A percentile compares a stretch with the other conserved stretches of the same genome.
Evolutionary conservation across 1,140 invertebrate genomes (phyloP).

Genomic region (Drosophila chauvacae): DNA sequence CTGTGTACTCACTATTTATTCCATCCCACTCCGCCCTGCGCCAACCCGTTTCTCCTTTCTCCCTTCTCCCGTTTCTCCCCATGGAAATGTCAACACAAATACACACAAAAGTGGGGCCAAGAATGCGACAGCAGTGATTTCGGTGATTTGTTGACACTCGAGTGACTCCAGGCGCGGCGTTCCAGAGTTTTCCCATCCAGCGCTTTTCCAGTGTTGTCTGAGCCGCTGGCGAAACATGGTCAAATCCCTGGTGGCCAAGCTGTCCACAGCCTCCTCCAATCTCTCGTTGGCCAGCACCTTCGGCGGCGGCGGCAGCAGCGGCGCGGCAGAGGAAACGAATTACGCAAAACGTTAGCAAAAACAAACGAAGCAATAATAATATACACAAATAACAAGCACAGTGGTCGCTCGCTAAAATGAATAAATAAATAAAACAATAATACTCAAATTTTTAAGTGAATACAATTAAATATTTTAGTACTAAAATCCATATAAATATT

Average conservation of each 20-base stretch:
- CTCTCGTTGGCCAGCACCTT: slow-evolving; percentile 77
- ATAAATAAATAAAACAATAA: not conserved
- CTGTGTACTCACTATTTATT: slow-evolving; percentile 6
- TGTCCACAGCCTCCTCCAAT: slow-evolving; percentile 79
- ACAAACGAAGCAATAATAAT: slow-evolving; percentile 29
- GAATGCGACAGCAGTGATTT: slow-evolving; percentile 32
- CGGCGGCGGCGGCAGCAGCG: slow-evolving; percentile 55
- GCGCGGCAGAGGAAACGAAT: slow-evolving; percentile 72
- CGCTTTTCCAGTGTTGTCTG: slow-evolving; percentile 6
- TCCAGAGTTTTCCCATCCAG: slow-evolving; percentile 11
- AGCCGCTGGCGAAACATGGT: slow-evolving; percentile 59
- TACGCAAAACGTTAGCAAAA: slow-evolving; percentile 80
- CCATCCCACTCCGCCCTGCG: not conserved
- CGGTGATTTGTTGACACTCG: slow-evolving; percentile 37
- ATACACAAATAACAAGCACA: slow-evolving; percentile 48
- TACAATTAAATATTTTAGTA: too few relatives aligned
- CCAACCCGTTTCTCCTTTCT: not conserved
- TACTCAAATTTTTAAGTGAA: too few relatives aligned
- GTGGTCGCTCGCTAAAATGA: slow-evolving; percentile 13
- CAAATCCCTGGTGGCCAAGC: slow-evolving; percentile 80
- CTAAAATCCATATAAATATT: too few relatives aligned
- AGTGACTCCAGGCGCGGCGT: slow-evolving; percentile 19
- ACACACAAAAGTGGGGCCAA: slow-evolving; percentile 26
- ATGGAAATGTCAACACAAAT: slow-evolving; percentile 61
- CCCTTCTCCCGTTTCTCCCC: not conserved